Evolutionary conservation across 1,140 invertebrate species (phyloP), one percentile per base, ranked within the genome.

Genomic region (Drosophila leontia): DNA sequence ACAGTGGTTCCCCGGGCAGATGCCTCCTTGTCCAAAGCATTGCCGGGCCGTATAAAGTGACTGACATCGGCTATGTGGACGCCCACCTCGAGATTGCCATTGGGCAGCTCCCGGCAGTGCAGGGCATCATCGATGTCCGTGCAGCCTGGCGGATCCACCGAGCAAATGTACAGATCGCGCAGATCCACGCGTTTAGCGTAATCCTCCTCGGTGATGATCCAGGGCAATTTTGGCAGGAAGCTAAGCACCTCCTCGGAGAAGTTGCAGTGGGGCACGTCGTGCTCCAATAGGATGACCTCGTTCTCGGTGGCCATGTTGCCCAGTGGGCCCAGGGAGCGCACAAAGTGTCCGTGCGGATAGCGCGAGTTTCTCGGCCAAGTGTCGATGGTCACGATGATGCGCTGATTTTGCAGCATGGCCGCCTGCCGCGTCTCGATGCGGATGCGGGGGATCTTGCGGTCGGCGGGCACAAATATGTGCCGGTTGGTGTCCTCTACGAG

Each of bases 71-170:
- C 97, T 76, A 99, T 99, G 91, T 99, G 98, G 1, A 99, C 98
- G 9, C 98, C 98, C 70, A 99, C 97, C 93, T 99, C 96, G 37
- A 95, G 94, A 77, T 97, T 97, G 5, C 95, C 96, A 92, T 97
- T 96, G 0, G 94, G 93, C 17, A 99, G 92, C 35, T 94, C 90
- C 44, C 95, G 94, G 85, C 98, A 99, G 93, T 99, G 99, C 2
- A 99, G 93, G 0, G 99, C 99, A 94, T 99, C 99, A 93, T 99
- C 99, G 78, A 99, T 99, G 93, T 99, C 99, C 3, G 99, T 99
- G 93, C 99, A 99, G 0, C 99, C 99, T 2, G 98, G 98, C 29
- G 99, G 99, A 95, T 99, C 99, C 0, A 99, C 99, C 3, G 98
- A 99, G 91, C 98, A 99, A 37, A 99, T 96, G 83, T 96, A 95